Evolutionary conservation across 2,888 invertebrate genomes (phyloP).

Genomic region (Rotaria magnacalcarata): DNA sequence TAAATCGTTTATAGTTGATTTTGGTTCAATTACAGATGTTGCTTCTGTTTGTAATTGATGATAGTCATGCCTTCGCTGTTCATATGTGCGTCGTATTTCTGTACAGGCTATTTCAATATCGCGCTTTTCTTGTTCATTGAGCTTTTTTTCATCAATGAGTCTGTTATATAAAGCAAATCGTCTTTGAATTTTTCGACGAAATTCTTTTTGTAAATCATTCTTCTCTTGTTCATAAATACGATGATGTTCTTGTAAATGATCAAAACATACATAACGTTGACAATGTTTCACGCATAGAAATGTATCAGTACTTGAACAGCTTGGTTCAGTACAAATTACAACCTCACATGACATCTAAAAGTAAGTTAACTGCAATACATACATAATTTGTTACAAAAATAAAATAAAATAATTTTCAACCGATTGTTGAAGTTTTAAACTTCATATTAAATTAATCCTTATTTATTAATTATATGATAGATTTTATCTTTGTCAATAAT

Average conservation of each 20-base stretch:
- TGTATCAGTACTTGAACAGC: slow-evolving; percentile 12
- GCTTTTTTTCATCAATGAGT: not conserved
- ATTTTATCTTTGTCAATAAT: too few relatives aligned
- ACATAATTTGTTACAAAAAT: too few relatives aligned
- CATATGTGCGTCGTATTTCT: slow-evolving; percentile 2
- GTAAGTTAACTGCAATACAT: too few relatives aligned
- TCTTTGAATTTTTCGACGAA: slow-evolving; percentile 1
- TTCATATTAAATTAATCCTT: too few relatives aligned
- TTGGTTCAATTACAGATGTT: not conserved
- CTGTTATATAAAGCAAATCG: not conserved
- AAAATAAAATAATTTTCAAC: too few relatives aligned
- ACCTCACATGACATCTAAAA: slow-evolving; percentile 5
- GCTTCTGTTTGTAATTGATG: not conserved
- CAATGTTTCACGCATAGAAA: slow-evolving; percentile 24
- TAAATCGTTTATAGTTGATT: not conserved
- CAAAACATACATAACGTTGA: slow-evolving; percentile 14
- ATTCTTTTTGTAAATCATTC: not conserved
- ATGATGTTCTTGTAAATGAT: slow-evolving; percentile 15
- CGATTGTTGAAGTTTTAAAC: too few relatives aligned
- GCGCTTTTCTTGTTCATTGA: slow-evolving; percentile 18
- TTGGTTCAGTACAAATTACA: not conserved
- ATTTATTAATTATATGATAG: too few relatives aligned
- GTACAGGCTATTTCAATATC: slow-evolving; percentile 28
- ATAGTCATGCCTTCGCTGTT: not conserved
- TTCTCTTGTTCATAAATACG: slow-evolving; percentile 12